These are phyloP conservation scores for Bombus pascuorum DNA, from an alignment of 1,140 invertebrate genomes.

Conservation along the genomic window DNA sequence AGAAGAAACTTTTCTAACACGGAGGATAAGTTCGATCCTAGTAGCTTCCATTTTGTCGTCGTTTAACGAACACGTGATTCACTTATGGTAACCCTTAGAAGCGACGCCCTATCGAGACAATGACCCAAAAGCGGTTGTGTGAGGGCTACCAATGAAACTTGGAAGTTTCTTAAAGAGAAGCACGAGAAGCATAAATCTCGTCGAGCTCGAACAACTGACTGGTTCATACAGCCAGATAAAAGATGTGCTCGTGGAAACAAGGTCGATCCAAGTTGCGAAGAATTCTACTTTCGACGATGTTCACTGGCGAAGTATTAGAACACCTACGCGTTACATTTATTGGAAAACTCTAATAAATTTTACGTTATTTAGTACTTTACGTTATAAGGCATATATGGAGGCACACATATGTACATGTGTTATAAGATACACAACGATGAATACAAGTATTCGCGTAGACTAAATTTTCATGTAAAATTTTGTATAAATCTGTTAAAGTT, in stretches of 20 bases:
- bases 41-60: not conserved
- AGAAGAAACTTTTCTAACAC: not conserved
- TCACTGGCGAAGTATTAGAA: not conserved
- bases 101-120: conserved; percentile 5
- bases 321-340: not conserved
- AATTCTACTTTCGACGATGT: not conserved
- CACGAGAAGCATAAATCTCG: conserved; percentile 12
- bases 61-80: conserved; percentile 16
- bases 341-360: not conserved
- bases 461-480: too few relatives aligned
- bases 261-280: not conserved
- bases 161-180: not conserved
- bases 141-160: not conserved
- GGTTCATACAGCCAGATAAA: not conserved
- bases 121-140: not conserved
- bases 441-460: not conserved
- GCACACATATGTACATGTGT: too few relatives aligned
- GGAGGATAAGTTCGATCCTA: not conserved
- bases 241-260: not conserved
- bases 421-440: too few relatives aligned
- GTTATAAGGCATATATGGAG: too few relatives aligned
- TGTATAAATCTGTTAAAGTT: too few relatives aligned
- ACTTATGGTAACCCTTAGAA: too few relatives aligned
- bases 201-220: not conserved
- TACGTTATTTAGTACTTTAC: not conserved